Percentiles rank a stretch among this genome's conserved stretches.
These are phyloP conservation scores for Gymnothorax reevesii DNA, from an alignment of 2,797 vertebrate species.

Conservation along the genomic window DNA sequence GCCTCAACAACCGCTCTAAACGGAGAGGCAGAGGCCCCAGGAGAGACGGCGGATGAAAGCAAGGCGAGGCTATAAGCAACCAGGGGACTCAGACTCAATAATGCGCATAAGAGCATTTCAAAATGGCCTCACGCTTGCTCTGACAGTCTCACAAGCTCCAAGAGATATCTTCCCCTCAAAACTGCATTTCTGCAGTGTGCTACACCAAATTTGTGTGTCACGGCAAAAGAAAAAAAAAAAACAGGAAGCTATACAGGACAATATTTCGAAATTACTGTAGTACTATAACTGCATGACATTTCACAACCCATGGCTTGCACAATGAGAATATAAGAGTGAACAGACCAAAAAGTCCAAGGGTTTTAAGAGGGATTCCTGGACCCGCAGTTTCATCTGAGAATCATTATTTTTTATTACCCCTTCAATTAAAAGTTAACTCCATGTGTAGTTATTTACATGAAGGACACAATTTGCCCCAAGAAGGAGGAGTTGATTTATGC, in stretches of 20 bases:
- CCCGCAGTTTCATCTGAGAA: slow-evolving; percentile 15
- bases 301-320: neutral
- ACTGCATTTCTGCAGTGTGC: neutral
- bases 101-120: neutral
- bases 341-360: neutral
- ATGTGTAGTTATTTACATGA: neutral
- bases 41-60: neutral
- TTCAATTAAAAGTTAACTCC: slow-evolving; percentile 8
- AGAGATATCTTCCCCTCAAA: neutral
- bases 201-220: neutral
- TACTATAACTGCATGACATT: neutral
- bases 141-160: neutral
- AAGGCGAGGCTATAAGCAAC: neutral
- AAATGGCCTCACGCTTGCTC: neutral
- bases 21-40: neutral
- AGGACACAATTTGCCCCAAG: neutral
- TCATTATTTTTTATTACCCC: slow-evolving; percentile 19
- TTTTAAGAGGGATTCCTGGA: neutral
- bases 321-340: neutral
- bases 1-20: neutral
- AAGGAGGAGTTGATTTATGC: neutral
- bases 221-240: neutral
- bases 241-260: neutral
- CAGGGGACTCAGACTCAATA: neutral
- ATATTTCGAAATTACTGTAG: neutral